These are phyloP conservation scores for Gouania willdenowi DNA, from an alignment of 2,797 vertebrate genomes.

Conservation along the genomic window DNA sequence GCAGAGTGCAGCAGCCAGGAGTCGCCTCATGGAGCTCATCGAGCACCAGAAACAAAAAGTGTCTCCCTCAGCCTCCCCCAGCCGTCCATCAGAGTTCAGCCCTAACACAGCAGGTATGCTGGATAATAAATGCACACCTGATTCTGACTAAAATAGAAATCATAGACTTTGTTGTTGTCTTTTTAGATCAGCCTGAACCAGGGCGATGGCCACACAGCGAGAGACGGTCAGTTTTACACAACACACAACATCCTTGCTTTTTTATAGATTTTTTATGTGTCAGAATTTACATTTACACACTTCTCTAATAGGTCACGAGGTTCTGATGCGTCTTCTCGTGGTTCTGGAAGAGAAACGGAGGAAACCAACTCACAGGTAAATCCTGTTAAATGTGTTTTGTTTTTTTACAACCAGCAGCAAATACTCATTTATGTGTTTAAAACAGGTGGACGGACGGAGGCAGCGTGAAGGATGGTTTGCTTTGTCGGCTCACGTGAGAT, in stretches of 20 bases:
- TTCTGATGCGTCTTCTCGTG: constrained; percentile 28
- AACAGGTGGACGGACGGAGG: constrained; percentile 75
- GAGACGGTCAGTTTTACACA: constrained; percentile 77
- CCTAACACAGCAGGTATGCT: constrained; percentile 41
- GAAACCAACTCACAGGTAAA: constrained; percentile 40
- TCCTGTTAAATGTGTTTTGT: background rate
- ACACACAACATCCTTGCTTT: too few species aligned
- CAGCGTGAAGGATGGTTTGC: constrained; percentile 86
- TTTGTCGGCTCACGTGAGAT: constrained; percentile 77
- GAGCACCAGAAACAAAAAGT: constrained; percentile 81
- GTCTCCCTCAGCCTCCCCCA: constrained; percentile 60
- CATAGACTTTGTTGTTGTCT: background rate
- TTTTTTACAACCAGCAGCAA: too few species aligned
- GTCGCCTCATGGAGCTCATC: constrained; percentile 84
- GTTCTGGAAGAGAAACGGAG: constrained; percentile 14
- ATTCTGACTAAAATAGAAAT: background rate
- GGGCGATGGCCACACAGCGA: constrained; percentile 46
- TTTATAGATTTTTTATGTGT: too few species aligned
- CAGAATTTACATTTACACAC: background rate
- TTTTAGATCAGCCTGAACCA: constrained; percentile 37
- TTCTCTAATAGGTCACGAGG: constrained; percentile 37
- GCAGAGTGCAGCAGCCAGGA: constrained; percentile 83
- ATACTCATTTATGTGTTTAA: too few species aligned
- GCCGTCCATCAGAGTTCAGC: constrained; percentile 51
- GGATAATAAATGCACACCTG: background rate